Percentiles rank a stretch among this genome's conserved stretches.
Evolutionary conservation across 2,888 invertebrate species (phyloP).

Genomic region (Strigamia maritima): DNA sequence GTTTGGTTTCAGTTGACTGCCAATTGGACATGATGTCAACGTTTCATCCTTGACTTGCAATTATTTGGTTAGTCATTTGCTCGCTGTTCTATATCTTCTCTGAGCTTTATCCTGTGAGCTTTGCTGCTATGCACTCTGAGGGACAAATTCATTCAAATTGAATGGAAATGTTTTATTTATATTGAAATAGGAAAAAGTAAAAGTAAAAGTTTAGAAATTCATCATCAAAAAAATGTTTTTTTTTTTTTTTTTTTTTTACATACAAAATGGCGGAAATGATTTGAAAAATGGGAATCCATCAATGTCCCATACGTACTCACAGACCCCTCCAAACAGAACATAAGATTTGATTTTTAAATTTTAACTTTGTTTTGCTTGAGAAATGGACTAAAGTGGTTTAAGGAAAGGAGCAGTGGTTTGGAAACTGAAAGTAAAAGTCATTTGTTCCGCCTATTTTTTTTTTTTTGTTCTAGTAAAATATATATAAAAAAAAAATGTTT

Average conservation of each 20-base stretch:
- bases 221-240: background rate
- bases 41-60: conserved; percentile 15
- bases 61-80: conserved; percentile 15
- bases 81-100: too few species aligned
- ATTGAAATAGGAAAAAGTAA: background rate
- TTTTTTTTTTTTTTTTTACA: background rate
- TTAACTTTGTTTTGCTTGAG: too few species aligned
- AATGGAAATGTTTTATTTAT: background rate
- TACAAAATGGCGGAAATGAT: background rate
- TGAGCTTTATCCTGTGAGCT: too few species aligned
- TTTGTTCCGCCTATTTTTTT: background rate
- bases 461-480: too few species aligned
- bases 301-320: too few species aligned
- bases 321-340: too few species aligned
- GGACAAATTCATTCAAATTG: conserved; percentile 1
- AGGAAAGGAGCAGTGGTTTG: background rate
- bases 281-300: background rate
- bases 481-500: too few species aligned
- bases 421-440: background rate
- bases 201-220: background rate
- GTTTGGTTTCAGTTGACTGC: background rate
- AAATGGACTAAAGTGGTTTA: background rate
- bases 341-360: background rate
- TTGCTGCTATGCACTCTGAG: background rate
- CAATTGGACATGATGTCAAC: conserved; percentile 15